phyloP scores from a whole-genome alignment of 2,113 vertebrate genomes.

The Redunca redunca region DNA sequence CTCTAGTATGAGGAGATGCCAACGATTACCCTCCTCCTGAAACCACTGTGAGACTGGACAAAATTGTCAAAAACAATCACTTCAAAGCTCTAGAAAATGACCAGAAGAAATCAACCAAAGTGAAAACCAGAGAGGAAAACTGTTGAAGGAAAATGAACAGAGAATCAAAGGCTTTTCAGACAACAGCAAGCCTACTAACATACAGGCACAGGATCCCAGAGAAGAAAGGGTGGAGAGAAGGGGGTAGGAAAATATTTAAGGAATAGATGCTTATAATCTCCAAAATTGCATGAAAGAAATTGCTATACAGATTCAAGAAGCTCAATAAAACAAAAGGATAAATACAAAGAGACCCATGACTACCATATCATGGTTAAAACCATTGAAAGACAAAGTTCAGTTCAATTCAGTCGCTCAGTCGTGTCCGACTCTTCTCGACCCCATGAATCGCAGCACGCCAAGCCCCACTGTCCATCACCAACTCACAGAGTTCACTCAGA shows the following conservation, averaged over 20 bases:
- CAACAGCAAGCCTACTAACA: neutral
- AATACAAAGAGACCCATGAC: neutral
- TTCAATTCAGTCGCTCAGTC: too few species aligned
- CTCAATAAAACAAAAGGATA: neutral
- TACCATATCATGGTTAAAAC: neutral
- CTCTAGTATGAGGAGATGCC: neutral
- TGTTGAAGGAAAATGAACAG: neutral
- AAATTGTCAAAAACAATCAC: neutral
- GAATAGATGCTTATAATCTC: neutral
- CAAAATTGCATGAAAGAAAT: neutral
- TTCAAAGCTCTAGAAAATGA: neutral
- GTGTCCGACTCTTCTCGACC: too few species aligned
- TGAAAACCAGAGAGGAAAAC: neutral
- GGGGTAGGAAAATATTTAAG: neutral
- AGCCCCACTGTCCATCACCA: too few species aligned
- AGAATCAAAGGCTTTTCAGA: neutral
- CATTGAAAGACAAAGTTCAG: neutral
- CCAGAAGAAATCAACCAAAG: neutral
- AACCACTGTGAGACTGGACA: neutral
- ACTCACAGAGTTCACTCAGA: too few species aligned
- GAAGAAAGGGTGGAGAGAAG: neutral
- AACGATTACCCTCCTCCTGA: fast-evolving
- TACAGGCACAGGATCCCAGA: neutral
- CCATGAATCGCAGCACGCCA: too few species aligned
- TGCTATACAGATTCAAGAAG: neutral